A percentile compares a stretch with the other conserved stretches of the same genome.
phyloP scores from a whole-genome alignment of 2,797 vertebrate species.

The Spatula versicolor region DNA sequence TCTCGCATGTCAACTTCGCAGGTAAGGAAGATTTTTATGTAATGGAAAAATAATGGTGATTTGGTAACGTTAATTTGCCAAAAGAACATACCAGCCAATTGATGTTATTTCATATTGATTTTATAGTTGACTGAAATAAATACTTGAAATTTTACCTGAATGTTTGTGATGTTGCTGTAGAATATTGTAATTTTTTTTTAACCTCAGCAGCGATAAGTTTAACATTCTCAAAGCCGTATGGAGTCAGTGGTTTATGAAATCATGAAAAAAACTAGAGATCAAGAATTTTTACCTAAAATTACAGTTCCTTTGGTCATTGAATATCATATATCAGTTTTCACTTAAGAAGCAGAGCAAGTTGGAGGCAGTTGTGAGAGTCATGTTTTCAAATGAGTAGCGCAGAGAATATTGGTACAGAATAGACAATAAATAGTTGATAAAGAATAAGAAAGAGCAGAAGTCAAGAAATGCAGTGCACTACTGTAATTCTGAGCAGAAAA shows the following conservation, averaged over 20 bases:
- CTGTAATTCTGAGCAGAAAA: not conserved
- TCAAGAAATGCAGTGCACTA: not conserved
- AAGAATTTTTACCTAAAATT: not conserved
- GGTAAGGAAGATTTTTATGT: slow-evolving; percentile 76
- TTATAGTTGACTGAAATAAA: not conserved
- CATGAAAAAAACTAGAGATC: not conserved
- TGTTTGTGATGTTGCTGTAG: not conserved
- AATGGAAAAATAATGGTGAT: not conserved
- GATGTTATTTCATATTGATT: not conserved
- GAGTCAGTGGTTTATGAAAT: not conserved
- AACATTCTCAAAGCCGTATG: not conserved
- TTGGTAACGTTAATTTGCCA: not conserved
- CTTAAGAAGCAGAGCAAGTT: not conserved
- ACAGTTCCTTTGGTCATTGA: not conserved
- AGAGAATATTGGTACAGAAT: not conserved
- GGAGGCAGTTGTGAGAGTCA: not conserved
- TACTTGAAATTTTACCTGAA: not conserved
- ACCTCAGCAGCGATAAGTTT: not conserved
- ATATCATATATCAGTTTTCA: not conserved
- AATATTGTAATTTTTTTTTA: not conserved
- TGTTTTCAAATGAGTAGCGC: not conserved
- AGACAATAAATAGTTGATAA: not conserved
- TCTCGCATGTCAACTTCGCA: slow-evolving; percentile 98
- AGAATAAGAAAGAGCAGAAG: not conserved
- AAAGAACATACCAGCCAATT: not conserved